phyloP scores from a whole-genome alignment of 2,888 invertebrate species.

The Lamellibrachia satsuma region DNA sequence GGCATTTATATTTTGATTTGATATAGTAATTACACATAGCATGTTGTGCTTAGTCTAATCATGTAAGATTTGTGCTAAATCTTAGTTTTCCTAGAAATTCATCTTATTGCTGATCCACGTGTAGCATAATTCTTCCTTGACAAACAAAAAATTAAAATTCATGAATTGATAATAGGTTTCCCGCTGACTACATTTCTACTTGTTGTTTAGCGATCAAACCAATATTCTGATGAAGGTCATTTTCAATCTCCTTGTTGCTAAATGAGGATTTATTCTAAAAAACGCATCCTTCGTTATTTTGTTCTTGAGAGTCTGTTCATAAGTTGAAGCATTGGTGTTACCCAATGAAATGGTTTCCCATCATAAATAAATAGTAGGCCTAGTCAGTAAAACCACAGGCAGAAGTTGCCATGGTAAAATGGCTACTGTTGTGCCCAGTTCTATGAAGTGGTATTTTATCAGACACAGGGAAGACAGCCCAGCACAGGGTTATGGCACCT shows the following conservation, averaged over 20 bases:
- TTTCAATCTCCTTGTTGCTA: no score
- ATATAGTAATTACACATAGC: neutral
- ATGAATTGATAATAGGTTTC: no score
- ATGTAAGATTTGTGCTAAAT: neutral
- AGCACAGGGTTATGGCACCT: neutral
- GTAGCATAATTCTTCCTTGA: neutral
- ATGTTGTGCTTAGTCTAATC: neutral
- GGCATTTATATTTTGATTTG: no score
- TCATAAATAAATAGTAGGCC: neutral
- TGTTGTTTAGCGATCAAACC: neutral
- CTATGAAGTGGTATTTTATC: conserved; percentile 1
- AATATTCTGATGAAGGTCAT: neutral
- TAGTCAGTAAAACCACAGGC: neutral
- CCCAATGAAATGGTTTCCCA: neutral
- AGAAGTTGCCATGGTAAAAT: conserved; percentile 11
- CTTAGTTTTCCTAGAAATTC: neutral
- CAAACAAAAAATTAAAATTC: neutral
- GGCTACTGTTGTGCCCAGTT: neutral
- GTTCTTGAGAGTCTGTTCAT: no score
- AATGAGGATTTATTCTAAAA: no score
- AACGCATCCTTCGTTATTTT: no score
- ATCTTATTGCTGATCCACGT: neutral
- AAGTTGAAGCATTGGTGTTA: neutral
- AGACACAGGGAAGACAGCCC: neutral
- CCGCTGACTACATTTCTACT: neutral